A percentile compares a stretch with the other conserved stretches of the same genome.
These are phyloP conservation scores for Caenorhabditis tropicalis DNA, from an alignment of 1,140 invertebrate species.

Conservation along the genomic window DNA sequence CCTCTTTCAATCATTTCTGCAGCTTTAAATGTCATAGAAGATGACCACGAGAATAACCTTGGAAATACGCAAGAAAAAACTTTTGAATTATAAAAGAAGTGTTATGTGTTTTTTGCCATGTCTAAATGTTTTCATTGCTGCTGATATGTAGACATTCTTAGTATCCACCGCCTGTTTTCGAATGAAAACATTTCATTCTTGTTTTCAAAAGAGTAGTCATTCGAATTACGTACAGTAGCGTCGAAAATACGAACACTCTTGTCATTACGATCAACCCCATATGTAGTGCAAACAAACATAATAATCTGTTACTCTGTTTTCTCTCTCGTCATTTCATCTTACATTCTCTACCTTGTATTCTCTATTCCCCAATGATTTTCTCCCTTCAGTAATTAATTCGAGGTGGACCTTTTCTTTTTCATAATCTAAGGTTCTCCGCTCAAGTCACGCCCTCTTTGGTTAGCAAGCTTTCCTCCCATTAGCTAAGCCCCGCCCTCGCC, in stretches of 20 bases:
- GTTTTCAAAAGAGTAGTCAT: not conserved
- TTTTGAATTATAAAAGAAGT: not conserved
- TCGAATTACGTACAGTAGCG: not conserved
- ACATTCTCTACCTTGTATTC: not conserved
- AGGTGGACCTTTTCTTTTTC: not conserved
- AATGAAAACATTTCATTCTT: not conserved
- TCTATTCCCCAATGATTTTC: not conserved
- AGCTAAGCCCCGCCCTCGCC: not conserved
- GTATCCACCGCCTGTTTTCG: not conserved
- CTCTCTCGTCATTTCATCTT: not conserved
- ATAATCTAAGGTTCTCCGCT: not conserved
- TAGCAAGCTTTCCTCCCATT: not conserved
- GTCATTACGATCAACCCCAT: not conserved
- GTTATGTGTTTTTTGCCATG: not conserved
- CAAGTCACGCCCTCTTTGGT: not conserved
- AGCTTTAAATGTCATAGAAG: not conserved
- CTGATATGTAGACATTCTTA: not conserved
- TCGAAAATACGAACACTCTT: not conserved
- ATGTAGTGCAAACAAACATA: not conserved
- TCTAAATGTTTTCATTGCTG: not conserved
- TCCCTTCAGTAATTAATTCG: too few relatives aligned
- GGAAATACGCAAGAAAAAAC: not conserved
- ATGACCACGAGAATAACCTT: not conserved
- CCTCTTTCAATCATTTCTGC: not conserved
- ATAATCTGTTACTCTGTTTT: not conserved